A percentile compares a stretch with the other conserved stretches of the same genome.
Evolutionary conservation across 2,797 vertebrate genomes (phyloP).

Genomic region (Natrix natrix): DNA sequence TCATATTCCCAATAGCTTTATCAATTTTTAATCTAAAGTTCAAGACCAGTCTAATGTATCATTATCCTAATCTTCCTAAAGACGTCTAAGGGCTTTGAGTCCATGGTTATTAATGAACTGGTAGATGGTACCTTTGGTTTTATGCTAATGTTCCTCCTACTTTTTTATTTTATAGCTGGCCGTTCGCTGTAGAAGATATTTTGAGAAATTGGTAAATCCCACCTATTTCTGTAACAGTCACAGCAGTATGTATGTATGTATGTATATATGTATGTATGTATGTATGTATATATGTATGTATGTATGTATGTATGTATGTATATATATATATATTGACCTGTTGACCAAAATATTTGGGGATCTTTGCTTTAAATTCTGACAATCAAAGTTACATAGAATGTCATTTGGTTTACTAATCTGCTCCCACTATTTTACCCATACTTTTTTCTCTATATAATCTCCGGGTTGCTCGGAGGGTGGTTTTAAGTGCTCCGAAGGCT

Average conservation of each 20-base stretch:
- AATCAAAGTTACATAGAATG: not conserved
- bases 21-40: not conserved
- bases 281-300: not conserved
- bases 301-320: not conserved
- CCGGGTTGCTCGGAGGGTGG: no score
- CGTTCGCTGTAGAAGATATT: not conserved
- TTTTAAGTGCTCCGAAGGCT: no score
- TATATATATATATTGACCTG: not conserved
- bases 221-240: not conserved
- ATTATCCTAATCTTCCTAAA: not conserved
- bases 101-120: not conserved
- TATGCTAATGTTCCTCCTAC: not conserved
- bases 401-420: not conserved
- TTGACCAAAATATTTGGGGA: not conserved
- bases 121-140: not conserved
- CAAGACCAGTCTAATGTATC: not conserved
- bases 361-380: not conserved
- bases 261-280: not conserved
- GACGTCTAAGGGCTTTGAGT: not conserved
- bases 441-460: not conserved
- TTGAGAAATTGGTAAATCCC: not conserved
- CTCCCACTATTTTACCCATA: not conserved
- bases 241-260: not conserved
- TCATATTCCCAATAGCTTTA: not conserved
- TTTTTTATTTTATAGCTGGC: not conserved